phyloP scores from a whole-genome alignment of 2,888 invertebrate genomes.

The Aspidapion aeneum region DNA sequence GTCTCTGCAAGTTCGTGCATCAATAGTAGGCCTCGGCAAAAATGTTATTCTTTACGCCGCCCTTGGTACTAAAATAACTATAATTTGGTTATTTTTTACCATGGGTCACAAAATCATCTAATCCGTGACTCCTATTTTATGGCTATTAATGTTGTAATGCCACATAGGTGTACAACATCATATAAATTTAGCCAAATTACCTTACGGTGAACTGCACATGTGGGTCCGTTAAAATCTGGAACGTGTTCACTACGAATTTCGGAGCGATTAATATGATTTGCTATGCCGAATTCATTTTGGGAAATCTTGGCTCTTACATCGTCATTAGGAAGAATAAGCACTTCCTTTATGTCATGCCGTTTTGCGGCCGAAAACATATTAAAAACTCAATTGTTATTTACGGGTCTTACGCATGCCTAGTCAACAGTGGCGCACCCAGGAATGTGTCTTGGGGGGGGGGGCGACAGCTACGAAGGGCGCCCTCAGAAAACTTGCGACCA shows the following conservation, averaged over 20 bases:
- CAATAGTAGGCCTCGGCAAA: too few relatives aligned
- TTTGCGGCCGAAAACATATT: too few relatives aligned
- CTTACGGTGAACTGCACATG: neutral
- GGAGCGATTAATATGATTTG: neutral
- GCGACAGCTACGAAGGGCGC: too few relatives aligned
- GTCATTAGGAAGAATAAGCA: neutral
- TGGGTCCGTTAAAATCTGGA: neutral
- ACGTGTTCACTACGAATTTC: neutral
- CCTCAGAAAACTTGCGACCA: too few relatives aligned
- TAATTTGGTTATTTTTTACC: neutral
- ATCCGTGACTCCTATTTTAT: neutral
- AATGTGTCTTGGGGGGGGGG: too few relatives aligned
- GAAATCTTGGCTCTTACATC: neutral
- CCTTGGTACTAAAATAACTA: too few relatives aligned
- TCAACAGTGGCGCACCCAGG: too few relatives aligned
- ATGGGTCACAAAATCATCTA: neutral
- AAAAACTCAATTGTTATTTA: too few relatives aligned
- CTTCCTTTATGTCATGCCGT: neutral
- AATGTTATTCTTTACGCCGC: too few relatives aligned
- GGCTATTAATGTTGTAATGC: neutral
- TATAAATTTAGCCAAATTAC: neutral
- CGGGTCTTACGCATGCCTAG: too few relatives aligned
- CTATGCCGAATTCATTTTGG: neutral
- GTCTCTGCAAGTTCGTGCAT: too few relatives aligned
- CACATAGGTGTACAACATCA: neutral